Evolutionary conservation across 2,113 vertebrate species (phyloP).

Genomic region (Eudorcas thomsonii): DNA sequence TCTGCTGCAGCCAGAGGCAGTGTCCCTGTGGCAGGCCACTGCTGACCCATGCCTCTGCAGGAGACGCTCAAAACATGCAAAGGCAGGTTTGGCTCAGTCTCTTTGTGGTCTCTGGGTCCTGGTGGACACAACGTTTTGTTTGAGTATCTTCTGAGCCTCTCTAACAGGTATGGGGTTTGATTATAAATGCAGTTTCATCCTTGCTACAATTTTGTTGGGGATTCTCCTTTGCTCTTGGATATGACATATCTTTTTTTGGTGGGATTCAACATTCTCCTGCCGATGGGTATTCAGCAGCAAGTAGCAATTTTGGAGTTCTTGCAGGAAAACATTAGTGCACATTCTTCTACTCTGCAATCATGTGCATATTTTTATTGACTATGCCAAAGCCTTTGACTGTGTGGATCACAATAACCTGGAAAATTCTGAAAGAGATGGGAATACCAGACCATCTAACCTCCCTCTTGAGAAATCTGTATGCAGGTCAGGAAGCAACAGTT

Average conservation of each 20-base stretch:
- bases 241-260: neutral
- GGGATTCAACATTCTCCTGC: neutral
- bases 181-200: neutral
- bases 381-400: no score
- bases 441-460: no score
- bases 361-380: neutral
- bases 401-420: no score
- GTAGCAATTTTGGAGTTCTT: neutral
- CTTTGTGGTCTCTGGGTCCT: neutral
- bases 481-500: no score
- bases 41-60: neutral
- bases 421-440: no score
- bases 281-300: rapidly evolving
- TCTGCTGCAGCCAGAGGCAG: neutral
- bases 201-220: neutral
- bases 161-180: neutral
- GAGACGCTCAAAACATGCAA: neutral
- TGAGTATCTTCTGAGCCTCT: neutral
- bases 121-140: neutral
- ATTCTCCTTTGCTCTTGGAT: neutral
- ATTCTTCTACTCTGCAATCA: neutral
- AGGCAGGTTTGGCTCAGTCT: neutral
- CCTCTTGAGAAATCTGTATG: no score
- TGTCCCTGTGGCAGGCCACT: neutral
- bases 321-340: neutral